These are phyloP conservation scores for Cuniculus paca DNA, from an alignment of 2,797 vertebrate genomes.

Conservation along the genomic window DNA sequence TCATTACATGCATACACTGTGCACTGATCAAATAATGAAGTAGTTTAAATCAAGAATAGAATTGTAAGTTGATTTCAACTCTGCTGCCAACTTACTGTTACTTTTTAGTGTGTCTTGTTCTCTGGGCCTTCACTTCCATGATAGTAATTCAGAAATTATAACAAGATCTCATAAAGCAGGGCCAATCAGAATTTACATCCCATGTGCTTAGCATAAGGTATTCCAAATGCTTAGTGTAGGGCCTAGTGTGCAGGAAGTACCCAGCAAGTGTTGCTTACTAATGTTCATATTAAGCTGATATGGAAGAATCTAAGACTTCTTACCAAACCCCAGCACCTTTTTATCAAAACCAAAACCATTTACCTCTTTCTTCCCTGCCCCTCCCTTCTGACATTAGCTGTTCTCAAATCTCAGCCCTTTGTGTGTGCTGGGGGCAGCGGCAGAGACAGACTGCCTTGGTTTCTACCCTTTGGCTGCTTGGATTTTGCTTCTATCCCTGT, in stretches of 20 bases:
- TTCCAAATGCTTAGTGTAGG: background rate
- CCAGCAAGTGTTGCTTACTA: background rate
- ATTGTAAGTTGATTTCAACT: constrained; percentile 10
- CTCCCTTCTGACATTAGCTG: background rate
- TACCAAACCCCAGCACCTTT: background rate
- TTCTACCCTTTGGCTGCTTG: background rate
- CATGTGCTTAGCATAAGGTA: background rate
- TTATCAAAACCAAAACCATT: background rate
- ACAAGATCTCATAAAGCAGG: background rate
- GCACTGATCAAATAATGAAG: background rate
- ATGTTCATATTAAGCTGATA: background rate
- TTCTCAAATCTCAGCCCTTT: background rate
- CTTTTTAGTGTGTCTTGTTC: background rate
- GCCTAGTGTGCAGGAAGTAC: background rate
- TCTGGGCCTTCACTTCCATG: background rate
- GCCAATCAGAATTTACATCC: background rate
- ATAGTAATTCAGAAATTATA: background rate
- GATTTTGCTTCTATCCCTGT: constrained; percentile 33
- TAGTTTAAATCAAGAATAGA: background rate
- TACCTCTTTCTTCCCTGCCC: background rate
- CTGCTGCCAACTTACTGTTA: background rate
- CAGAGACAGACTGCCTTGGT: background rate
- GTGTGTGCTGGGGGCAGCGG: background rate
- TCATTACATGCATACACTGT: background rate
- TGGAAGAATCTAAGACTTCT: background rate